Evolutionary conservation across 2,888 invertebrate genomes (phyloP).

Genomic region (Arenicola marina): DNA sequence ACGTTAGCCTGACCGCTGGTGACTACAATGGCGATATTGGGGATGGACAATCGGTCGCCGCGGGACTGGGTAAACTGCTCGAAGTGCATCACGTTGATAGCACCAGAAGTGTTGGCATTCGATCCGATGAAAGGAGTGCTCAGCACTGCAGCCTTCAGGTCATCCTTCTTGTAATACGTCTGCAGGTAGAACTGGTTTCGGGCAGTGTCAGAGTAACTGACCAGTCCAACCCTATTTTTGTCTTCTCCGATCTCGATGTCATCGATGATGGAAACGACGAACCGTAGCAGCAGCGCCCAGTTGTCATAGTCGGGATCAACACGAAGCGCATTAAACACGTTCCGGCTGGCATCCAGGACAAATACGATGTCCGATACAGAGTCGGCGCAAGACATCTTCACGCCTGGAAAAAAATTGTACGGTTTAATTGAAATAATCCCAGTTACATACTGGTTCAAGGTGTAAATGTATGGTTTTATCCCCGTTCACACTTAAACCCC

Average conservation of each 20-base stretch:
- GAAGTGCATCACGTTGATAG: background rate
- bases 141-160: background rate
- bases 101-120: slow-evolving; percentile 3
- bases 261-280: background rate
- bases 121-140: background rate
- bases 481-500: no score
- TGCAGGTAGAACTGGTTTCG: slow-evolving; percentile 9
- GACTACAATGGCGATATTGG: slow-evolving; percentile 8
- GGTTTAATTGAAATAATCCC: no score
- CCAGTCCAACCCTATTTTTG: background rate
- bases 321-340: background rate
- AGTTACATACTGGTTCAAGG: no score
- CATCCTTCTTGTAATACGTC: background rate
- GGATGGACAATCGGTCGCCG: background rate
- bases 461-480: no score
- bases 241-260: background rate
- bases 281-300: slow-evolving; percentile 1
- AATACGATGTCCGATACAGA: background rate
- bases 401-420: no score
- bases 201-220: background rate
- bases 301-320: background rate
- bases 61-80: background rate
- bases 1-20: slow-evolving; percentile 9
- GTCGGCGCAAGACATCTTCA: background rate
- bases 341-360: background rate